Percentiles rank a stretch among this genome's conserved stretches.
These are phyloP conservation scores for Distichodus sexfasciatus DNA, from an alignment of 2,797 vertebrate species.

Conservation along the genomic window DNA sequence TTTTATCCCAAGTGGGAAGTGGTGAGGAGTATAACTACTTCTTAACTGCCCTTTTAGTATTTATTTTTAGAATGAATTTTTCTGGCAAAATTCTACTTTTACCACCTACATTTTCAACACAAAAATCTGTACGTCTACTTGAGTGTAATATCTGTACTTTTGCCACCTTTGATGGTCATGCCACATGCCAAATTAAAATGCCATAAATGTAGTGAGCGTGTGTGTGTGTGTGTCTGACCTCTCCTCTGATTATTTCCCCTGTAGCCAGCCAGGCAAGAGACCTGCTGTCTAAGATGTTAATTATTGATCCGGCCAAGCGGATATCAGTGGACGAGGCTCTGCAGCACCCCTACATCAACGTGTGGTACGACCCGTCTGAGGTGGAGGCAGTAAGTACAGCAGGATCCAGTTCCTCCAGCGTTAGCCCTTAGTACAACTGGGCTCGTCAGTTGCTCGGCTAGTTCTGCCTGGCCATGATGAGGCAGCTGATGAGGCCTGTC, in stretches of 20 bases:
- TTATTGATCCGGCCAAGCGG: slow-evolving; percentile 95
- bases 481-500: too few species aligned
- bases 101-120: too few species aligned
- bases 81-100: too few species aligned
- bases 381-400: slow-evolving; percentile 92
- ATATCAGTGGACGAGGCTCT: slow-evolving; percentile 99
- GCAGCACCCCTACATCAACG: slow-evolving; percentile 98
- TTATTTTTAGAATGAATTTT: too few species aligned
- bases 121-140: too few species aligned
- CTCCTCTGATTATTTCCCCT: slow-evolving; percentile 44
- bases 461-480: background rate
- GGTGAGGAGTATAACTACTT: too few species aligned
- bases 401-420: slow-evolving; percentile 39
- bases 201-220: slow-evolving; percentile 23
- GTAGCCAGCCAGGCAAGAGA: slow-evolving; percentile 98
- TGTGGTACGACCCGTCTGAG: slow-evolving; percentile 98
- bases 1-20: too few species aligned
- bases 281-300: slow-evolving; percentile 97
- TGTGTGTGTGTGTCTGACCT: background rate
- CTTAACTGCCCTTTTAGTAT: too few species aligned
- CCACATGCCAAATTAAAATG: too few species aligned
- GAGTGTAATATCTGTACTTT: too few species aligned
- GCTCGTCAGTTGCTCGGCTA: slow-evolving; percentile 42
- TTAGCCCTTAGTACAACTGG: slow-evolving; percentile 42
- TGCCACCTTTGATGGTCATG: too few species aligned